phyloP scores from a whole-genome alignment of 2,888 invertebrate genomes.

The Aelia acuminata region DNA sequence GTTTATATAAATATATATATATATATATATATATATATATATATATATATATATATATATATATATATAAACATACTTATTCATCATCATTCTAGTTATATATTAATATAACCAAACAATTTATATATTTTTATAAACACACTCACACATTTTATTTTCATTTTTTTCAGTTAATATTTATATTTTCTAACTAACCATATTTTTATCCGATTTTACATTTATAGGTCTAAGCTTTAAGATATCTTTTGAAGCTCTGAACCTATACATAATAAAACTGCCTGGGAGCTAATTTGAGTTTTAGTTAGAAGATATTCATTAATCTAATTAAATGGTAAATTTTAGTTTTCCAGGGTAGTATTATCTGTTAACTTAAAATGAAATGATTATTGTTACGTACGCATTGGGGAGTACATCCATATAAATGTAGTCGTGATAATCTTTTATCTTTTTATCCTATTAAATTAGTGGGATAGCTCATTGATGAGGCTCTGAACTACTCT shows the following conservation, averaged over 20 bases:
- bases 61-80: no score
- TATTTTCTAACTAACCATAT: background rate
- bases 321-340: background rate
- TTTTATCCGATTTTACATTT: background rate
- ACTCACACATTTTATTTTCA: background rate
- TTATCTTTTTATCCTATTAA: background rate
- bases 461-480: background rate
- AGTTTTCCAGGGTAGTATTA: background rate
- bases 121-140: slow-evolving; percentile 1
- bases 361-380: background rate
- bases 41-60: no score
- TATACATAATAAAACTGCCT: background rate
- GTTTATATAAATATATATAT: background rate
- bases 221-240: background rate
- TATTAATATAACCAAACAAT: no score
- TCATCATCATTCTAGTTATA: background rate
- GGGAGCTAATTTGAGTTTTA: background rate
- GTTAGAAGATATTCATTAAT: background rate
- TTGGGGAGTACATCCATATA: background rate
- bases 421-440: background rate
- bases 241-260: background rate
- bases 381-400: no score
- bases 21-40: background rate
- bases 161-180: background rate
- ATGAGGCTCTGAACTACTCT: background rate